These are phyloP conservation scores for Cotesia chilonis DNA, from an alignment of 1,140 invertebrate genomes.

Conservation along the genomic window DNA sequence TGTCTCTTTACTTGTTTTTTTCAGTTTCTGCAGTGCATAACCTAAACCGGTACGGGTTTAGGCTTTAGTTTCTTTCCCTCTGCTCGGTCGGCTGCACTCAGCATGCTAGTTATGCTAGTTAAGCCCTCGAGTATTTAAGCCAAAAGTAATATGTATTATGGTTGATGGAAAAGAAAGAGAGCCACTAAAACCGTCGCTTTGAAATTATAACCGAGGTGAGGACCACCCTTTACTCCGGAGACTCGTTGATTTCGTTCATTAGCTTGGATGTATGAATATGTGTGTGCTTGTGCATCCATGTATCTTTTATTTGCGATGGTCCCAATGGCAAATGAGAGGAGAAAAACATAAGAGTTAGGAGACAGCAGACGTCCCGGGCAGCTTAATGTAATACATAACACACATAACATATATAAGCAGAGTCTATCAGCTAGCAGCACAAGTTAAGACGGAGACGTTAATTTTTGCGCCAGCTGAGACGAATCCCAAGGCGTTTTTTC, in stretches of 20 bases:
- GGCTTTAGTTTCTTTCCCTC: no score
- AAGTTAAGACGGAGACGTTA: slow-evolving; percentile 22
- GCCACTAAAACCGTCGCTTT: slow-evolving; percentile 39
- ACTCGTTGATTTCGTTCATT: slow-evolving; percentile 19
- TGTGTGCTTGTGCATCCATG: no score
- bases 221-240: slow-evolving; percentile 36
- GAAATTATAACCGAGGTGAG: slow-evolving; percentile 39
- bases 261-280: no score
- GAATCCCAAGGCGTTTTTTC: slow-evolving; percentile 28
- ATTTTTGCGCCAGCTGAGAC: slow-evolving; percentile 32
- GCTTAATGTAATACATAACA: background rate
- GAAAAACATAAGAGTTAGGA: background rate
- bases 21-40: background rate
- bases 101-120: no score
- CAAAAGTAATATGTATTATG: slow-evolving; percentile 12
- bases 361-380: slow-evolving; percentile 9
- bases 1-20: slow-evolving; percentile 17
- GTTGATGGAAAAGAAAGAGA: slow-evolving; percentile 8
- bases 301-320: background rate
- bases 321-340: background rate
- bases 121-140: no score
- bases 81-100: no score
- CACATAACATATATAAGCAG: background rate
- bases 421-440: background rate
- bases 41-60: no score